Evolutionary conservation across 92 coral and sea anemone species (phyloP).

Genomic region (Palythoa grandis): DNA sequence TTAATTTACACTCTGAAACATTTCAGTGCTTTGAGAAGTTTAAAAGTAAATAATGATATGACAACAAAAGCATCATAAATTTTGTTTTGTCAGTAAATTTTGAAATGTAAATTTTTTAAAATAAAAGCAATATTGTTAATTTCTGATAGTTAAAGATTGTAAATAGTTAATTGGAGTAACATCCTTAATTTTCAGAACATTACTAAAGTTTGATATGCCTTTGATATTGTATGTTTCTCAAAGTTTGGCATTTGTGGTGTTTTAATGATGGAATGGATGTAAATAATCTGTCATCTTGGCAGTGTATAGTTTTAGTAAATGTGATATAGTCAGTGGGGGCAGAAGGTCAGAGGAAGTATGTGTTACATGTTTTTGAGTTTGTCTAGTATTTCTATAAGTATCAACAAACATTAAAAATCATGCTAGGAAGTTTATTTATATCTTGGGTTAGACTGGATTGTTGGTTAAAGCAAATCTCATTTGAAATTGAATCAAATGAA

Average conservation of each 20-base stretch:
- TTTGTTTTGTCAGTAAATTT: neutral
- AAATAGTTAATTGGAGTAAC: neutral
- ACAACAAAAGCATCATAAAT: neutral
- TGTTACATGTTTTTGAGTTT: too few relatives aligned
- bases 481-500: neutral
- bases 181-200: neutral
- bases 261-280: neutral
- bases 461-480: neutral
- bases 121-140: too few relatives aligned
- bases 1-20: slow-evolving; percentile 1
- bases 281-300: slow-evolving; percentile 1
- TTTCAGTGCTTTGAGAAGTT: neutral
- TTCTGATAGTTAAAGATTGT: neutral
- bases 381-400: neutral
- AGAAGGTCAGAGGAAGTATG: slow-evolving; percentile 1
- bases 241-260: neutral
- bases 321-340: neutral
- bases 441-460: neutral
- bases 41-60: slow-evolving; percentile 3
- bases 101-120: neutral
- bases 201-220: neutral
- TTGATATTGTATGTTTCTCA: neutral
- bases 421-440: neutral
- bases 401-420: neutral
- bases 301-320: slow-evolving; percentile 26